Percentiles rank a stretch among this genome's conserved stretches.
phyloP scores from a whole-genome alignment of 1,140 invertebrate species.

The Pectinophora gossypiella region DNA sequence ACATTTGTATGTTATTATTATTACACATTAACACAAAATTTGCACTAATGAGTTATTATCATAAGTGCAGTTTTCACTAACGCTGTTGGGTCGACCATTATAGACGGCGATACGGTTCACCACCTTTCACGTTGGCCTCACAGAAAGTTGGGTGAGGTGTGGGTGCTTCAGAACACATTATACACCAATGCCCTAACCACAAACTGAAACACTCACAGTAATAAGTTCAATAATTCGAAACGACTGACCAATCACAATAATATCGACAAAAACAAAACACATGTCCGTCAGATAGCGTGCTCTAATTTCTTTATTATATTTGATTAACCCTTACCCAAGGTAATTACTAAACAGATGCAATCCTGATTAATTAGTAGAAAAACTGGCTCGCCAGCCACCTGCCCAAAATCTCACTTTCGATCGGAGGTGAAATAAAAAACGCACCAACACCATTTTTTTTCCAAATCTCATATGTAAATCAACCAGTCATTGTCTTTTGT shows the following conservation, averaged over 20 bases:
- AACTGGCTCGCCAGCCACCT: slow-evolving; percentile 33
- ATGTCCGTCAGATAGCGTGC: slow-evolving; percentile 31
- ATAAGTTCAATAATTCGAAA: no score
- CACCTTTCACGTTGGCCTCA: no score
- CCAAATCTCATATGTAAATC: slow-evolving; percentile 62
- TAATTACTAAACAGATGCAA: slow-evolving; percentile 63
- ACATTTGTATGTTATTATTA: no score
- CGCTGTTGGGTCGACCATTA: no score
- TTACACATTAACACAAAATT: no score
- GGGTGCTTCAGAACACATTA: no score
- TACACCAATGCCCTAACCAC: no score
- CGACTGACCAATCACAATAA: neutral
- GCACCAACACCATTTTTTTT: slow-evolving; percentile 24
- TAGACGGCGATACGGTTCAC: no score
- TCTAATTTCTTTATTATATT: slow-evolving; percentile 71
- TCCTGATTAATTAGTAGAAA: slow-evolving; percentile 66
- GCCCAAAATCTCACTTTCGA: slow-evolving; percentile 64
- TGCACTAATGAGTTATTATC: no score
- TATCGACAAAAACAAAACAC: slow-evolving; percentile 27
- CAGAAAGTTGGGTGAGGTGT: no score
- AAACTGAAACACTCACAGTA: no score
- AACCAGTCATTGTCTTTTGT: slow-evolving; percentile 56
- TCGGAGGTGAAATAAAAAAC: slow-evolving; percentile 20
- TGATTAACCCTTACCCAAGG: slow-evolving; percentile 68
- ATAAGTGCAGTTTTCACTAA: no score